phyloP scores from a whole-genome alignment of 2,888 invertebrate species.

The Idaea biselata region DNA sequence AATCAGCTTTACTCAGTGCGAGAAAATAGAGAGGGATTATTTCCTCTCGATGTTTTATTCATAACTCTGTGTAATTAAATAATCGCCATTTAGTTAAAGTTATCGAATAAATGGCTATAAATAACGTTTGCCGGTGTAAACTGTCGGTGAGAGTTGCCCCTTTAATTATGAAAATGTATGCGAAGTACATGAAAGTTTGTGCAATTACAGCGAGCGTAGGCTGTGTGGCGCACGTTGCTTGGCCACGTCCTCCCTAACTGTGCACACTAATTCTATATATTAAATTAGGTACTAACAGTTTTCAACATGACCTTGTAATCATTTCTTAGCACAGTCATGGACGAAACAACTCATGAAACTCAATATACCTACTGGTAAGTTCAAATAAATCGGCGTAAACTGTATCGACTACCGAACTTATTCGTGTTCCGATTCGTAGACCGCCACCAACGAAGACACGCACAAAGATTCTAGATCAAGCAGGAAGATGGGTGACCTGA shows the following conservation, averaged over 20 bases:
- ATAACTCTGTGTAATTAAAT: conserved; percentile 12
- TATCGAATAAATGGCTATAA: conserved; percentile 60
- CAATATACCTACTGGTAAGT: too few species aligned
- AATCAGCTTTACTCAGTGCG: conserved; percentile 10
- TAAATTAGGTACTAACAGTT: conserved; percentile 69
- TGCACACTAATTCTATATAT: conserved; percentile 60
- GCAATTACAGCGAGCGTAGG: conserved; percentile 71
- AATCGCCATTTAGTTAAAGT: conserved; percentile 36
- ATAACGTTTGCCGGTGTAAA: conserved; percentile 57
- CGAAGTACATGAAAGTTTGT: conserved; percentile 78
- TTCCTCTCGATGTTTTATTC: background rate
- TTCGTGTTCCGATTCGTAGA: too few species aligned
- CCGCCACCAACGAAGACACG: too few species aligned
- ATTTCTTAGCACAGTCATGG: conserved; percentile 23
- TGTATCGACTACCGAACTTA: too few species aligned
- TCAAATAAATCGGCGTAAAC: too few species aligned
- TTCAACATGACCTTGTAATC: conserved; percentile 54
- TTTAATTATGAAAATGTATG: conserved; percentile 80
- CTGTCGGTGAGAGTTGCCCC: conserved; percentile 71
- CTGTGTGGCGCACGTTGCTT: conserved; percentile 53
- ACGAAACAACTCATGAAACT: background rate
- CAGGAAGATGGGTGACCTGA: too few species aligned
- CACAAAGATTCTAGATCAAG: too few species aligned
- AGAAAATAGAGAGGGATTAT: background rate
- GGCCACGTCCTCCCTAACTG: conserved; percentile 56